Conservation (phyloP, 2,888 invertebrate genomes). For the Teleiodes luculella region DNA sequence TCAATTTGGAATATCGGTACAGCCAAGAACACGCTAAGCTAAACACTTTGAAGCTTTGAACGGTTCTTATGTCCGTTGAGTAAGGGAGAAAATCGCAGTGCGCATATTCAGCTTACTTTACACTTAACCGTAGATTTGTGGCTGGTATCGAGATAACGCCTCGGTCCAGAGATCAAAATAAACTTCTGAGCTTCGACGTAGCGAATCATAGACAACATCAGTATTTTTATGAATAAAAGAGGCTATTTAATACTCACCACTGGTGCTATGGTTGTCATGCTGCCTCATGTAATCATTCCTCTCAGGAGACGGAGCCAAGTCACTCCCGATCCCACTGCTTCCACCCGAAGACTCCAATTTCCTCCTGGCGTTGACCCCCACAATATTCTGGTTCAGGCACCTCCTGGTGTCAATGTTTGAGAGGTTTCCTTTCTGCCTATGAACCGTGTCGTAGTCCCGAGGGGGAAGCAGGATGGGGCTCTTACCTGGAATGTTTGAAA, state of each 20-base stretch:
- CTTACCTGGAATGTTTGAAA: constrained; percentile 52
- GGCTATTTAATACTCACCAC: constrained; percentile 67
- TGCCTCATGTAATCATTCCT: constrained; percentile 65
- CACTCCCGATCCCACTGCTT: constrained; percentile 93
- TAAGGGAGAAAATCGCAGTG: too few species aligned
- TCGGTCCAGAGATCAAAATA: too few species aligned
- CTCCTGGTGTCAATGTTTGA: constrained; percentile 74
- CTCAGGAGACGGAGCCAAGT: constrained; percentile 91
- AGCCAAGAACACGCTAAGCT: too few species aligned
- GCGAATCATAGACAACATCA: too few species aligned
- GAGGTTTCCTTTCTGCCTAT: constrained; percentile 79
- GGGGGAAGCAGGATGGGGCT: constrained; percentile 93
- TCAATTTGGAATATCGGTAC: too few species aligned
- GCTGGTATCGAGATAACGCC: too few species aligned
- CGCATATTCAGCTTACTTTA: too few species aligned
- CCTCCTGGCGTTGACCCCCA: constrained; percentile 67
- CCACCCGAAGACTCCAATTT: constrained; percentile 85
- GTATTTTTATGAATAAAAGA: too few species aligned
- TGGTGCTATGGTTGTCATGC: constrained; percentile 81
- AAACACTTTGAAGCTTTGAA: too few species aligned
- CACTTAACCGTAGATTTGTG: too few species aligned
- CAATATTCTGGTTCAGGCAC: constrained; percentile 84
- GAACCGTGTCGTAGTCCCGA: constrained; percentile 95
- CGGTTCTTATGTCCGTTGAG: too few species aligned
- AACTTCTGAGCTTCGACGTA: too few species aligned